Evolutionary conservation across 2,888 invertebrate species (phyloP).

Genomic region (Rhingia rostrata): DNA sequence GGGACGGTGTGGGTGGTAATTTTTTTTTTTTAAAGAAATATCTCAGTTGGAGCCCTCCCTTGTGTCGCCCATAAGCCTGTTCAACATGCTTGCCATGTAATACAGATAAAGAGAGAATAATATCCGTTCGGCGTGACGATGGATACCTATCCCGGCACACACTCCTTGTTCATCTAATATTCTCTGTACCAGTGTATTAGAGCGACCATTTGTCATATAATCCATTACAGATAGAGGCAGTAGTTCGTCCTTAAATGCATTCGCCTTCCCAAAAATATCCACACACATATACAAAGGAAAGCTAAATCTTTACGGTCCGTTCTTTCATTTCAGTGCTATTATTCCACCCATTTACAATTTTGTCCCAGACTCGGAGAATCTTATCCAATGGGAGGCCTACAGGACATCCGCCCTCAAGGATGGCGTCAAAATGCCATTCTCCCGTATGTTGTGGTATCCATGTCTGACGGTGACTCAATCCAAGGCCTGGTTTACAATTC

Average conservation of each 20-base stretch:
- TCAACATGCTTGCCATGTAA: conserved; percentile 63
- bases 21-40: conserved; percentile 28
- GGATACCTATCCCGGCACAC: background rate
- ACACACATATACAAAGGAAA: conserved; percentile 19
- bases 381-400: conserved; percentile 91
- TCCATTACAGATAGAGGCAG: conserved; percentile 48
- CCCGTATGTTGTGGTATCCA: conserved; percentile 88
- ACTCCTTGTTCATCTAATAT: conserved; percentile 33
- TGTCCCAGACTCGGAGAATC: conserved; percentile 91
- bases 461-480: conserved; percentile 83
- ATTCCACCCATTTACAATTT: conserved; percentile 91
- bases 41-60: background rate
- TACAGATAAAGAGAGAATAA: conserved; percentile 49
- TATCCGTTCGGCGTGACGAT: conserved; percentile 60
- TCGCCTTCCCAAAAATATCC: conserved; percentile 3
- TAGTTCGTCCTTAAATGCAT: conserved; percentile 48
- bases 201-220: conserved; percentile 61
- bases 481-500: conserved; percentile 81
- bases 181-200: conserved; percentile 31
- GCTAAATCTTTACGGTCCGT: conserved; percentile 36
- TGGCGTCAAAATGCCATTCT: conserved; percentile 85
- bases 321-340: conserved; percentile 57
- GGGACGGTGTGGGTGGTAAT: background rate
- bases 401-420: conserved; percentile 83
- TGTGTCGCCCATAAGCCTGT: conserved; percentile 3